phyloP scores from a whole-genome alignment of 2,797 vertebrate genomes.

The Gouania willdenowi region DNA sequence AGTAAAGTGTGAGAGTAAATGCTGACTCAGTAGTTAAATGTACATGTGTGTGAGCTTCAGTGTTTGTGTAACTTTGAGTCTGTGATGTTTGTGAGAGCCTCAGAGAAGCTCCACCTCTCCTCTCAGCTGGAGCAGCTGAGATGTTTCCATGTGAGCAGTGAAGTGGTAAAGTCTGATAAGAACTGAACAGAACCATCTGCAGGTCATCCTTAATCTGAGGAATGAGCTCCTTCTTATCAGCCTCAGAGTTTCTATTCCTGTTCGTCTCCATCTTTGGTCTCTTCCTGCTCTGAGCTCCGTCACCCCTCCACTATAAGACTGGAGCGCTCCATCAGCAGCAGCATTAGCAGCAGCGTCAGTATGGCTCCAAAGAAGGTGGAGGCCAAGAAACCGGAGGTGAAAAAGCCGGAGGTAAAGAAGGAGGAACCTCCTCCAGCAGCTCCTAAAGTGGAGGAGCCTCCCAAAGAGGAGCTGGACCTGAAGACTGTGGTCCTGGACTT shows the following conservation, averaged over 20 bases:
- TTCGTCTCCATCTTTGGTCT: conserved; percentile 54
- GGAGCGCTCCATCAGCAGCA: not conserved
- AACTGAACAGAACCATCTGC: no score
- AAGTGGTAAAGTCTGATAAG: no score
- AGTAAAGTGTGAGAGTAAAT: no score
- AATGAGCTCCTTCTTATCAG: conserved; percentile 22
- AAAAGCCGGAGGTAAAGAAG: conserved; percentile 65
- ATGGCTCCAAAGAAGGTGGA: conserved; percentile 81
- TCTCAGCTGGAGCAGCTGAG: no score
- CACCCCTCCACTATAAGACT: conserved; percentile 19
- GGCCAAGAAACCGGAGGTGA: conserved; percentile 71
- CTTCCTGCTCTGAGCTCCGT: not conserved
- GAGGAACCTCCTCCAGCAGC: conserved; percentile 59
- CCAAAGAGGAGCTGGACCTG: conserved; percentile 80
- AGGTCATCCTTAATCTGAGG: no score
- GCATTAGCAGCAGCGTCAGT: conserved; percentile 1
- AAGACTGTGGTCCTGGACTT: conserved; percentile 81
- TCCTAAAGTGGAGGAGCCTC: conserved; percentile 53
- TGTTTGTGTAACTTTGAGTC: no score
- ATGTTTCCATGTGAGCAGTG: no score
- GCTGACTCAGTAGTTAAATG: no score
- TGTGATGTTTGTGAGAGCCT: no score
- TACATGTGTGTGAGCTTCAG: no score
- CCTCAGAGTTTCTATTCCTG: conserved; percentile 48
- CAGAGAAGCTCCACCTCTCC: no score